These are phyloP conservation scores for Ectropis crepuscularia DNA, from an alignment of 2,888 invertebrate genomes.

Conservation along the genomic window DNA sequence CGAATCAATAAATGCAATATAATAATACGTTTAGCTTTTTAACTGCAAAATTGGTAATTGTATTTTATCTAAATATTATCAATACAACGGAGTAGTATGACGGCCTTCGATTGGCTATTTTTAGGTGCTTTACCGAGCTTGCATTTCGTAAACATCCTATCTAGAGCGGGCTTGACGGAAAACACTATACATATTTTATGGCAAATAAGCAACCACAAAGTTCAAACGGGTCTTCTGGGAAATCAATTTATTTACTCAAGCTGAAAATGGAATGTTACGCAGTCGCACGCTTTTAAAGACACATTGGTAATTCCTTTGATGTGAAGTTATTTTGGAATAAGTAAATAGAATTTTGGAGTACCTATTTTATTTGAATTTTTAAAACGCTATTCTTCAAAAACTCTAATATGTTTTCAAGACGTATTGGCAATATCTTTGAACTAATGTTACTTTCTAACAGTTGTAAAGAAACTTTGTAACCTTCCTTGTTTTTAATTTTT, in stretches of 20 bases:
- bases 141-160: constrained; percentile 12
- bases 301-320: constrained; percentile 2
- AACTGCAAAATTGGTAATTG: no score
- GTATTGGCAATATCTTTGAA: no score
- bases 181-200: constrained; percentile 11
- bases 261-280: constrained; percentile 3
- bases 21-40: no score
- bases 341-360: neutral
- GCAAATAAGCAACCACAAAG: constrained; percentile 29
- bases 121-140: neutral
- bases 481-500: no score
- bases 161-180: constrained; percentile 3
- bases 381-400: no score
- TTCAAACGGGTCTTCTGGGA: constrained; percentile 31
- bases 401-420: no score
- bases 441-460: no score
- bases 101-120: neutral
- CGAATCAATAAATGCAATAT: no score
- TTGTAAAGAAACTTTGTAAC: no score
- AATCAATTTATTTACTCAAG: constrained; percentile 45
- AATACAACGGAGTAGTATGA: no score
- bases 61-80: no score
- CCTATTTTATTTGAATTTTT: no score
- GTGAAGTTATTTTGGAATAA: neutral
- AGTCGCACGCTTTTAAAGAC: constrained; percentile 8